Evolutionary conservation across 1,140 invertebrate genomes (phyloP).

Genomic region (Drosophila nigrodunni): DNA sequence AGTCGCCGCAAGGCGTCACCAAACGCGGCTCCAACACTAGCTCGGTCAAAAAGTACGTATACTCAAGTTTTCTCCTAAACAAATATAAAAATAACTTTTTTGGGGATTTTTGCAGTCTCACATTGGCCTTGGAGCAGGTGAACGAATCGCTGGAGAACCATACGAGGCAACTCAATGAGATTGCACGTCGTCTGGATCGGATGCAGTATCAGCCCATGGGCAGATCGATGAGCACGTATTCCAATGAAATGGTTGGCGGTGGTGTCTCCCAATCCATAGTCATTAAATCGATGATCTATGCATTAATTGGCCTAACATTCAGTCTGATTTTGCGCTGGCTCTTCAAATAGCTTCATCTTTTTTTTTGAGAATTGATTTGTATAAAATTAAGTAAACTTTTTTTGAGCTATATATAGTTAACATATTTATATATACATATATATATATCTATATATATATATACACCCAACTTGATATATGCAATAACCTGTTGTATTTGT

Average conservation of each 20-base stretch:
- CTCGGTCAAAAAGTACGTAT: conserved; percentile 62
- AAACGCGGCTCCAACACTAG: conserved; percentile 53
- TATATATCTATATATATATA: conserved; percentile 41
- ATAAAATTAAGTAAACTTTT: conserved; percentile 58
- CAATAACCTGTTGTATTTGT: conserved; percentile 44
- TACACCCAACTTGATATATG: conserved; percentile 41
- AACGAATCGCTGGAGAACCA: conserved; percentile 71
- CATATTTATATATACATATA: conserved; percentile 9
- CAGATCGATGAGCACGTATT: conserved; percentile 9
- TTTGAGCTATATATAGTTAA: conserved; percentile 54
- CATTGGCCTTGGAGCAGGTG: conserved; percentile 66
- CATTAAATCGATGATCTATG: conserved; percentile 61
- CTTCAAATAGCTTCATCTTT: conserved; percentile 56
- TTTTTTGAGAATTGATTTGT: conserved; percentile 41
- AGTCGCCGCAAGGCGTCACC: conserved; percentile 66
- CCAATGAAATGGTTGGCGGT: conserved; percentile 45
- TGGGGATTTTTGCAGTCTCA: conserved; percentile 48
- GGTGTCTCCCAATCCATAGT: conserved; percentile 59
- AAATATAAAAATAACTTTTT: neutral
- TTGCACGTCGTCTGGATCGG: conserved; percentile 66
- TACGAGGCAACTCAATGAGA: conserved; percentile 66
- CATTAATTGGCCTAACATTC: conserved; percentile 55
- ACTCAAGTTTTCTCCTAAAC: neutral
- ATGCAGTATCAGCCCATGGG: conserved; percentile 64
- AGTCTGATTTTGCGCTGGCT: conserved; percentile 70